Evolutionary conservation across 2,113 vertebrate species (phyloP).

Genomic region (Chinchilla lanigera): DNA sequence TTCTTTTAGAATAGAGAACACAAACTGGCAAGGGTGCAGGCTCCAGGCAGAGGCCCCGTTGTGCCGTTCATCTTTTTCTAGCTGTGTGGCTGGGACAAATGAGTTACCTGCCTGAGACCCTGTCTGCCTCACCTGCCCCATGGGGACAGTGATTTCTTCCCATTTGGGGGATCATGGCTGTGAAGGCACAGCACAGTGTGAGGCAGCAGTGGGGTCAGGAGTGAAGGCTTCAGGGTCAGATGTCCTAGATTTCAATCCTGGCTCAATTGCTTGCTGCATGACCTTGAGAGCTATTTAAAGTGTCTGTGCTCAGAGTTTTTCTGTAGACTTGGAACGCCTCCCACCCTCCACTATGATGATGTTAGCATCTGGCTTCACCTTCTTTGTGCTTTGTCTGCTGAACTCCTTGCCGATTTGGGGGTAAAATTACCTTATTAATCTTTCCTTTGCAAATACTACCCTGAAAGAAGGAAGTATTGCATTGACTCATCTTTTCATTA

Average conservation of each 20-base stretch:
- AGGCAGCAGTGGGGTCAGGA: no score
- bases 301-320: background rate
- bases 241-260: background rate
- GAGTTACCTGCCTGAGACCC: background rate
- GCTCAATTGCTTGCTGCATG: background rate
- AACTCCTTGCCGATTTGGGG: constrained; percentile 74
- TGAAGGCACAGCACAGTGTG: background rate
- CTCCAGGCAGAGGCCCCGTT: background rate
- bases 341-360: background rate
- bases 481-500: constrained; percentile 82
- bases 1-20: background rate
- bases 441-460: constrained; percentile 80
- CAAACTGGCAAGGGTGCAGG: no score
- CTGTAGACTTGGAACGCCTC: background rate
- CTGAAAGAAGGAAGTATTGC: constrained; percentile 75
- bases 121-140: background rate
- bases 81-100: background rate
- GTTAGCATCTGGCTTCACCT: background rate
- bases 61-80: background rate
- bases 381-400: background rate
- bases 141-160: background rate
- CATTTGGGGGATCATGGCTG: no score
- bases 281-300: background rate
- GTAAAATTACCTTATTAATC: constrained; percentile 80
- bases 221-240: background rate